phyloP scores from a whole-genome alignment of 2,888 invertebrate species.

The Brassicogethes aeneus region DNA sequence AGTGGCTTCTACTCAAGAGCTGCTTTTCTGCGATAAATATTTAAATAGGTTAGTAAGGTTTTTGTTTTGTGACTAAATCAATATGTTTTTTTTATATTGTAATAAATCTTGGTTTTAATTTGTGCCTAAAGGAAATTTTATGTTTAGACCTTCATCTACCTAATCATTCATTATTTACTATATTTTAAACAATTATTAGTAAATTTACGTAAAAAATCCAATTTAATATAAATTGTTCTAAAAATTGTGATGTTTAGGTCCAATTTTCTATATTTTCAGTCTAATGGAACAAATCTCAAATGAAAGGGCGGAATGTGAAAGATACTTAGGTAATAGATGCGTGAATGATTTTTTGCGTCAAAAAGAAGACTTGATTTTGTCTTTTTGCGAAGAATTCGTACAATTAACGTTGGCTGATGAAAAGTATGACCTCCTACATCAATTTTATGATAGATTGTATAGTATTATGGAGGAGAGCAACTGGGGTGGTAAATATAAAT shows the following conservation, averaged over 20 bases:
- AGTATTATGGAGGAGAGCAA: constrained; percentile 61
- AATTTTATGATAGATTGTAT: constrained; percentile 64
- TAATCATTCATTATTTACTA: too few relatives aligned
- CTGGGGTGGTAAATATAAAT: constrained; percentile 54
- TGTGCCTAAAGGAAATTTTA: too few relatives aligned
- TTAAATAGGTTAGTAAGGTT: constrained; percentile 49
- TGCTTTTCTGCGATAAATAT: constrained; percentile 66
- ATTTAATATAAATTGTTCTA: too few relatives aligned
- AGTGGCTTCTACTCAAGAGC: constrained; percentile 67
- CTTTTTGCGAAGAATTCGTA: constrained; percentile 74
- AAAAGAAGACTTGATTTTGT: constrained; percentile 60
- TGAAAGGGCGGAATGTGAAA: constrained; percentile 63
- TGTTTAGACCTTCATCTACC: too few relatives aligned
- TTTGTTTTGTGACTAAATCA: neutral
- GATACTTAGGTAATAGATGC: constrained; percentile 66
- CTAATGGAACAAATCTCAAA: constrained; percentile 52
- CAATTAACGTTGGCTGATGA: constrained; percentile 77
- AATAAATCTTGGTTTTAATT: too few relatives aligned
- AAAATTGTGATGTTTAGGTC: neutral
- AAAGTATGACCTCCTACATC: constrained; percentile 80
- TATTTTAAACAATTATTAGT: too few relatives aligned
- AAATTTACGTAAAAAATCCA: too few relatives aligned
- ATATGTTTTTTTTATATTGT: constrained; percentile 6
- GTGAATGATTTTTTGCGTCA: constrained; percentile 74
- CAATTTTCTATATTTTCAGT: constrained; percentile 29